Evolutionary conservation across 2,888 invertebrate species (phyloP).

Genomic region (Harmothoe impar): DNA sequence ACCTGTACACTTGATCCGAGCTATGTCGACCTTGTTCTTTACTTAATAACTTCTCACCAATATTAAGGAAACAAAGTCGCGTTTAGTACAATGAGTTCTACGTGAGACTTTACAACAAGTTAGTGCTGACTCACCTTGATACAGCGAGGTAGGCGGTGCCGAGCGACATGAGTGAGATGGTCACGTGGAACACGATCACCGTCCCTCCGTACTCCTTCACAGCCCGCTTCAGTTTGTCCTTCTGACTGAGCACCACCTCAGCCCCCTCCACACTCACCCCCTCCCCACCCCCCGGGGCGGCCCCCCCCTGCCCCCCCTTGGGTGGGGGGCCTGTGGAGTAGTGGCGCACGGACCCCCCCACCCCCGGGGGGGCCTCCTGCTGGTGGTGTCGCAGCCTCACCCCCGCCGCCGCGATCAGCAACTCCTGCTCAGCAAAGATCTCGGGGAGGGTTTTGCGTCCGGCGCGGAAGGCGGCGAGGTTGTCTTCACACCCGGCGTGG

Average conservation of each 20-base stretch:
- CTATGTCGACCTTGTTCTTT: no score
- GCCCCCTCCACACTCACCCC: background rate
- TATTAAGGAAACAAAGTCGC: no score
- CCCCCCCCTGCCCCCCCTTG: background rate
- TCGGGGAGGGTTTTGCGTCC: constrained; percentile 76
- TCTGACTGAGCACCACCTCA: constrained; percentile 64
- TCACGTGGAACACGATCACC: constrained; percentile 93
- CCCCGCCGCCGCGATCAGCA: constrained; percentile 74
- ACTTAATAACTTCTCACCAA: no score
- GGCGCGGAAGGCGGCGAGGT: constrained; percentile 71
- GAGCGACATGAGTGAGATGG: constrained; percentile 92
- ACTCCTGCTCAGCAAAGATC: constrained; percentile 79
- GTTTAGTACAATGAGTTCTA: no score
- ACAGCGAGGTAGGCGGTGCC: constrained; percentile 92
- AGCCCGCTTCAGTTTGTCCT: constrained; percentile 87
- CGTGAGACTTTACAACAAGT: no score
- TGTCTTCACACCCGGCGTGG: constrained; percentile 74
- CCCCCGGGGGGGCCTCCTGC: background rate
- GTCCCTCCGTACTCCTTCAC: constrained; percentile 94
- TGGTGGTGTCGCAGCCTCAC: background rate
- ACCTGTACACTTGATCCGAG: no score
- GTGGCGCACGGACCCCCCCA: background rate
- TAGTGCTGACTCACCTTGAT: constrained; percentile 91
- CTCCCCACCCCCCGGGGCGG: no score
- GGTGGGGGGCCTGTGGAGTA: background rate